phyloP scores from a whole-genome alignment of 2,888 invertebrate genomes.

The Conomelus anceps region DNA sequence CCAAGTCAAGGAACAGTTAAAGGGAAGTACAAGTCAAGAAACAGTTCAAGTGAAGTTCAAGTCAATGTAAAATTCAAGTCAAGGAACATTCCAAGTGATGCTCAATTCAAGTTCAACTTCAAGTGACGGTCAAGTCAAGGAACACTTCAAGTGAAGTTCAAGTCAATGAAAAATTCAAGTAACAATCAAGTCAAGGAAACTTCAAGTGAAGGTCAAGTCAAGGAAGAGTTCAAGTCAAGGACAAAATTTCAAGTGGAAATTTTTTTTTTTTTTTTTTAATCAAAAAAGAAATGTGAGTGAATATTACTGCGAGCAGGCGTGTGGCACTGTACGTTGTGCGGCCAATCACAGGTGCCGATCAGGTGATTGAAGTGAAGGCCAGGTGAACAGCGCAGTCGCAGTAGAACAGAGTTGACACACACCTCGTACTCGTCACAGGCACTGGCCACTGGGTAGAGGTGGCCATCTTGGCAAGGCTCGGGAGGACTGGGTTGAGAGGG shows the following conservation, averaged over 20 bases:
- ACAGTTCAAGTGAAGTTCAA: no score
- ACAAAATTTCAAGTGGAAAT: not conserved
- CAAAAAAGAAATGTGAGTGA: not conserved
- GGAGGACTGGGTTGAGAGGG: conserved; percentile 19
- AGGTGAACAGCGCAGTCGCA: conserved; percentile 66
- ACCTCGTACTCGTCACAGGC: conserved; percentile 71
- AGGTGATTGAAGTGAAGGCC: conserved; percentile 72
- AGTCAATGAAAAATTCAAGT: no score
- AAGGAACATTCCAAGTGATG: no score
- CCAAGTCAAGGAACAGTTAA: no score
- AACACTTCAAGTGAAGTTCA: no score
- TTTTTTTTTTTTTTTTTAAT: not conserved
- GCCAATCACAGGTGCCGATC: conserved; percentile 72
- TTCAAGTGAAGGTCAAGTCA: no score
- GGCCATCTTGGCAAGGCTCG: conserved; percentile 22
- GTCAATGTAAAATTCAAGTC: no score
- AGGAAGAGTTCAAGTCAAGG: not conserved
- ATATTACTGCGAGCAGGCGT: not conserved
- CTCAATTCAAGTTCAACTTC: no score
- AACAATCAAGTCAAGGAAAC: no score
- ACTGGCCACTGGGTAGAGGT: conserved; percentile 51
- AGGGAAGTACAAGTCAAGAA: no score
- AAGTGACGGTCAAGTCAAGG: no score
- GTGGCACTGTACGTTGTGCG: conserved; percentile 40
- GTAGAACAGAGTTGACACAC: conserved; percentile 65